phyloP scores from a whole-genome alignment of 1,140 invertebrate genomes.

The Pseudomyrmex flavicornis region DNA sequence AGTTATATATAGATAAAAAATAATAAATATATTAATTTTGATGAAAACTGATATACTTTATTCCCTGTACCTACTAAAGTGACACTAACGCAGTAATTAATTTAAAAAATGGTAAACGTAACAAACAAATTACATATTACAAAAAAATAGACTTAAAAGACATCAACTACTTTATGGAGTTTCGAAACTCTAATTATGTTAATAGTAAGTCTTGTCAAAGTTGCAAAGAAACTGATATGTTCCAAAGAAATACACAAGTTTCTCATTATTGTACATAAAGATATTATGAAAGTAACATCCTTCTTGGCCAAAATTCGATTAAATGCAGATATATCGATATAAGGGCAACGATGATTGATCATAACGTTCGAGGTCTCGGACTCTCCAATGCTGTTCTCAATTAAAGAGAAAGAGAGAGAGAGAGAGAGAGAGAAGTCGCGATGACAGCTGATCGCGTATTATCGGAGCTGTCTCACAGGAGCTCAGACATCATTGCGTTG shows the following conservation, averaged over 20 bases:
- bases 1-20: too few relatives aligned
- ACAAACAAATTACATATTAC: too few relatives aligned
- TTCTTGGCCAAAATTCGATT: not conserved
- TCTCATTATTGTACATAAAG: not conserved
- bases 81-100: too few relatives aligned
- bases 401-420: conserved; percentile 13
- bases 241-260: not conserved
- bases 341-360: conserved; percentile 21
- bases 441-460: conserved; percentile 44
- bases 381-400: conserved; percentile 20
- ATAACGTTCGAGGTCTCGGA: not conserved
- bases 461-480: not conserved
- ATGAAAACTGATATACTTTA: too few relatives aligned
- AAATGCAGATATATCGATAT: not conserved
- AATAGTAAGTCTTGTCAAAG: not conserved
- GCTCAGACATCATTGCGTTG: not conserved
- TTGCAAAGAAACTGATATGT: not conserved
- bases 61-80: too few relatives aligned
- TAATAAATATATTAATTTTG: too few relatives aligned
- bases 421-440: conserved; percentile 9
- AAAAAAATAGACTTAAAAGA: not conserved
- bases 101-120: too few relatives aligned
- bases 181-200: not conserved
- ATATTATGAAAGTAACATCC: not conserved
- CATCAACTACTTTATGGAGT: not conserved